Evolutionary conservation across 2,888 invertebrate genomes (phyloP).

Genomic region (Pilophorus perplexus): DNA sequence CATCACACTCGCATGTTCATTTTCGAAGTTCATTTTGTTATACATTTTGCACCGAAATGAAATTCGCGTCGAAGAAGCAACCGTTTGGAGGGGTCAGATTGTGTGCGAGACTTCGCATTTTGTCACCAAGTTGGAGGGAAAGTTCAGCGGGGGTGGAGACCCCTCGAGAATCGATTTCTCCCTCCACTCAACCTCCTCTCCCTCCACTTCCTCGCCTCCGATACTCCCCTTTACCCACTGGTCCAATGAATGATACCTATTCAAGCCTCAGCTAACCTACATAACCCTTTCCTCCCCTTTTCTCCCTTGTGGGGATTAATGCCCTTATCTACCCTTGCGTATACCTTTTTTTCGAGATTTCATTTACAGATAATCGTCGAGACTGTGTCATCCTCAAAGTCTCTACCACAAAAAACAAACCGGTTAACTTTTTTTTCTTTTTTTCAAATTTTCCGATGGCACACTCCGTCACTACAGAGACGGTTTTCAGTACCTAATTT

Average conservation of each 20-base stretch:
- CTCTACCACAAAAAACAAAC: too few relatives aligned
- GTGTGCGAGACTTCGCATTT: constrained; percentile 14
- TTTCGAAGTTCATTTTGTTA: too few relatives aligned
- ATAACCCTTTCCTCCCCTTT: constrained; percentile 8
- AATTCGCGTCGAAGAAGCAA: too few relatives aligned
- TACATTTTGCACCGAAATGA: too few relatives aligned
- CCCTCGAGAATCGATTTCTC: constrained; percentile 25
- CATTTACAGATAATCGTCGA: constrained; percentile 18
- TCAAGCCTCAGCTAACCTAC: constrained; percentile 24
- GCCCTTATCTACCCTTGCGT: constrained; percentile 9
- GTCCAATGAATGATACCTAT: constrained; percentile 27
- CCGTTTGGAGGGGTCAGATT: neutral
- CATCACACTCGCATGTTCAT: too few relatives aligned
- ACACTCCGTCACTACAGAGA: too few relatives aligned
- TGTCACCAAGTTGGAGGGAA: constrained; percentile 31
- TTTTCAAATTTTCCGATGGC: too few relatives aligned
- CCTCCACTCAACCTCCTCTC: neutral
- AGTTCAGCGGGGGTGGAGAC: constrained; percentile 26
- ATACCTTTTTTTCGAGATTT: constrained; percentile 20
- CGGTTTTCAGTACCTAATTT: too few relatives aligned
- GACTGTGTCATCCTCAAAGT: neutral
- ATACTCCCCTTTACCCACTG: constrained; percentile 15
- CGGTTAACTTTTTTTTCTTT: too few relatives aligned
- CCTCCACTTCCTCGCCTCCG: neutral
- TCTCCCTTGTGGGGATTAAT: constrained; percentile 14